Percentiles rank a stretch among this genome's conserved stretches.
These are phyloP conservation scores for Euwallacea similis DNA, from an alignment of 1,140 invertebrate genomes.

Conservation along the genomic window DNA sequence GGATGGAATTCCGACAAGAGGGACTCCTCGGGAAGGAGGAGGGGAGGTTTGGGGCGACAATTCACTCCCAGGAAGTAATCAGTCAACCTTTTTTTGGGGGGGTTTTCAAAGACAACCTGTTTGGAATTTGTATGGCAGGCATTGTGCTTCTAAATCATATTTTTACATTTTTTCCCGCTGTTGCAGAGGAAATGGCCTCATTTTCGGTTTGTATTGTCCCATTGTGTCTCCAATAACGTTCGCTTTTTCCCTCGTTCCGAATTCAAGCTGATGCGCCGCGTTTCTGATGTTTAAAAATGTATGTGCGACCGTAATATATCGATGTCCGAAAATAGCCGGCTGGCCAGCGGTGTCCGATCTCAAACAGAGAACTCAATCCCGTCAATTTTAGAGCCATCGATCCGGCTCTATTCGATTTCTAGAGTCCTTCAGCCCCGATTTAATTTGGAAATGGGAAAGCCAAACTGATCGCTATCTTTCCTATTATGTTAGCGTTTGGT, in stretches of 20 bases:
- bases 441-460: constrained; percentile 34
- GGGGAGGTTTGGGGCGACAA: background rate
- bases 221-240: too few relatives aligned
- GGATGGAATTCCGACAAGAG: too few relatives aligned
- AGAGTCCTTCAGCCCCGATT: constrained; percentile 34
- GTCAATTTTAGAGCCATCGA: constrained; percentile 34
- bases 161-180: constrained; percentile 4
- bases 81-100: constrained; percentile 10
- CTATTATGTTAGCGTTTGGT: constrained; percentile 30
- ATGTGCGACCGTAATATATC: background rate
- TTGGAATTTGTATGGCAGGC: constrained; percentile 5
- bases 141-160: constrained; percentile 4
- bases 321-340: too few relatives aligned
- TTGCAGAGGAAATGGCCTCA: too few relatives aligned
- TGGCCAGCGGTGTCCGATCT: background rate
- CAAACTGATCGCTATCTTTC: constrained; percentile 31
- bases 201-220: too few relatives aligned
- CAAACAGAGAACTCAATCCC: constrained; percentile 15
- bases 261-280: too few relatives aligned
- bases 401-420: constrained; percentile 33
- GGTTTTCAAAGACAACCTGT: background rate
- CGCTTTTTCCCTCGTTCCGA: too few relatives aligned
- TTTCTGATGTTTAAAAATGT: background rate
- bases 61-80: constrained; percentile 6
- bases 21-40: too few relatives aligned